Evolutionary conservation across 2,888 invertebrate species (phyloP).

Genomic region (Leptinotarsa peninsularis): DNA sequence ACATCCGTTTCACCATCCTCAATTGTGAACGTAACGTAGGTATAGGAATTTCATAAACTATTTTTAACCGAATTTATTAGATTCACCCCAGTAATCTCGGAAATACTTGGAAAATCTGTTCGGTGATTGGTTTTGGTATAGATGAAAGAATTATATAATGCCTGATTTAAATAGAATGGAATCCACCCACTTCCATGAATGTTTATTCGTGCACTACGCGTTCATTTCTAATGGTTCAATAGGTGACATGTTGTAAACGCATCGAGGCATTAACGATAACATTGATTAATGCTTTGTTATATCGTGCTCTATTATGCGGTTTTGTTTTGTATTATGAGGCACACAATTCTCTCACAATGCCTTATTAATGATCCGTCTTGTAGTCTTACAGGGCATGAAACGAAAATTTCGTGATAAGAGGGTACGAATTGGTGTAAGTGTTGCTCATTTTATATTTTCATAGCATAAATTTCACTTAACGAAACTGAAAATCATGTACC

Average conservation of each 20-base stretch:
- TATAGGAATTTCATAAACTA: no score
- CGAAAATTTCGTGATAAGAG: no score
- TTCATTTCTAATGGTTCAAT: slow-evolving; percentile 12
- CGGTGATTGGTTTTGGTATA: not conserved
- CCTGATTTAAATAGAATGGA: not conserved
- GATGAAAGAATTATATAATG: not conserved
- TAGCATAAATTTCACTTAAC: no score
- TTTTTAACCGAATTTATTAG: no score
- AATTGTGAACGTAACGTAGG: no score
- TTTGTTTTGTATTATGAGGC: not conserved
- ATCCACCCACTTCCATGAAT: slow-evolving; percentile 7
- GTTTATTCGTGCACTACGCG: not conserved
- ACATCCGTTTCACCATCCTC: no score
- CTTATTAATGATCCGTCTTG: not conserved
- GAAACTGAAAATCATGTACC: no score
- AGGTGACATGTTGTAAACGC: slow-evolving; percentile 34
- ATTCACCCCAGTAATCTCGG: no score
- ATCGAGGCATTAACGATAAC: slow-evolving; percentile 23
- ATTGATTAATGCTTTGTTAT: slow-evolving; percentile 31
- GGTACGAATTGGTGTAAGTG: no score
- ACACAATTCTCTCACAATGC: slow-evolving; percentile 23
- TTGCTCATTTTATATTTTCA: no score
- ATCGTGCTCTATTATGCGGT: slow-evolving; percentile 28
- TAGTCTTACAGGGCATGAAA: no score
- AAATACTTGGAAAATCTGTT: no score